Base-by-base conservation (phyloP, 2,797 vertebrate genomes). In the Steatocranus sp. region DNA sequence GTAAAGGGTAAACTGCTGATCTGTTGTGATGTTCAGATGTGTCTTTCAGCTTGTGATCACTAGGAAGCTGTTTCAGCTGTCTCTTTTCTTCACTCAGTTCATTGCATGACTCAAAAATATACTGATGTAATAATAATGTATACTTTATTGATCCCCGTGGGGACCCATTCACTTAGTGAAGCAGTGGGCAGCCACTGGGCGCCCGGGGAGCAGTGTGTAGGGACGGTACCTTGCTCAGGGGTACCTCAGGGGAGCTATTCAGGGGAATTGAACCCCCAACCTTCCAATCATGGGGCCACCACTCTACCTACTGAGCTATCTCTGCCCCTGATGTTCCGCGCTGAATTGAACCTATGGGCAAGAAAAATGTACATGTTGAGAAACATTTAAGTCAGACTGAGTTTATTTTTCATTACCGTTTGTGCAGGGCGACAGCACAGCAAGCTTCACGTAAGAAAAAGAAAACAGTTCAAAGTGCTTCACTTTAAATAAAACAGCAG, bases 111-210 rank as follows among this genome's bases (percentile, higher is more conserved):
- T 43, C 8, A n/a, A 25, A 68, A 41, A 43, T 25, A 25, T 41
- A 68, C 2, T 7, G 36, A 41, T 41, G 20, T 41, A 56, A 56
- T 54, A 54, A 54, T 27, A 54, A 54, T 54, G 25, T 54, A 17
- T 27, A 54, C 25, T 54, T 54, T 17, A 54, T 27, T 9, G 8
- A 54, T 54, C 5, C 25, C 0, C 0, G 25, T 54, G 53, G 53
- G 25, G 25, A 17, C 25, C 14, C 25, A 17, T 54, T 54, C 14
- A 30, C 53, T 17, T 1, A 54, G 25, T 27, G 25, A 27, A 3
- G 53, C 53, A 54, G 53, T 54, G 8, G 12, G 51, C 23, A 54
- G 51, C 51, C 51, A 15, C 7, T 27, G 51, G 51, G 51, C 0
- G 4, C 23, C 50, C 0, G 12, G 51, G 25, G 51, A 54, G 25